Evolutionary conservation across 2,797 vertebrate species (phyloP), one percentile per base, ranked within the genome.

Genomic region (Urocyon cinereoargenteus): DNA sequence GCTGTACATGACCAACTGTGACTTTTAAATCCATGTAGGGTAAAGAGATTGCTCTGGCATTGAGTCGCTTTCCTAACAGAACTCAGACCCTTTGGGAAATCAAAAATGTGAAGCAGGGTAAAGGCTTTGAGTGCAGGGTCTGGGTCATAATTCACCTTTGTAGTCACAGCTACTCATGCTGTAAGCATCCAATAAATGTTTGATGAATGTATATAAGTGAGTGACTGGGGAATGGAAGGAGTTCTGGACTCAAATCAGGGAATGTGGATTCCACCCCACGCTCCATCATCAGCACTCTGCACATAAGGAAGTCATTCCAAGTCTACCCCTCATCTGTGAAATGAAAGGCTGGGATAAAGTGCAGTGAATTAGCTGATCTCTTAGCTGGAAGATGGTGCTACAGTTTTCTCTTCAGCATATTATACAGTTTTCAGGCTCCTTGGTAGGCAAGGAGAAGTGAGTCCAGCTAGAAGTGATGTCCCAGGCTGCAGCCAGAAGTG

Each of bases 41-140:
- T 36, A 0, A 31, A 88, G 64, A 93, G 64, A 72, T 10, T 59
- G 14, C 0, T 1, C 49, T 55, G 62, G 59, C 24, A 15, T 15
- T 68, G 21, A 81, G 19, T 79, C 6, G 49, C 16, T 9, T 90
- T 81, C 28, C n/a, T 57, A 84, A 53, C 13, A 28, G 24, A 94
- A 84, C 24, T 78, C 73, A 95, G 51, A 68, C 24, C 16, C 34
- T 96, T 75, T 26, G 78, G 40, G 70, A 94, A 91, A 81, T 78
- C 2, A 83, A 73, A 75, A 55, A 24, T 79, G 51, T 4, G 77
- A 75, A 73, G 15, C 51, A 85, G 34, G 4, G 12, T 45, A 31
- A 55, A 89, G 73, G 28, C 40, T 36, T 90, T 51, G 36, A 68
- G 51, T 2, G 14, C 81, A 82, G 61, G 24, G 53, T 86, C 64